These are phyloP conservation scores for Terrapene triunguis DNA, from an alignment of 2,113 vertebrate species.

Conservation along the genomic window DNA sequence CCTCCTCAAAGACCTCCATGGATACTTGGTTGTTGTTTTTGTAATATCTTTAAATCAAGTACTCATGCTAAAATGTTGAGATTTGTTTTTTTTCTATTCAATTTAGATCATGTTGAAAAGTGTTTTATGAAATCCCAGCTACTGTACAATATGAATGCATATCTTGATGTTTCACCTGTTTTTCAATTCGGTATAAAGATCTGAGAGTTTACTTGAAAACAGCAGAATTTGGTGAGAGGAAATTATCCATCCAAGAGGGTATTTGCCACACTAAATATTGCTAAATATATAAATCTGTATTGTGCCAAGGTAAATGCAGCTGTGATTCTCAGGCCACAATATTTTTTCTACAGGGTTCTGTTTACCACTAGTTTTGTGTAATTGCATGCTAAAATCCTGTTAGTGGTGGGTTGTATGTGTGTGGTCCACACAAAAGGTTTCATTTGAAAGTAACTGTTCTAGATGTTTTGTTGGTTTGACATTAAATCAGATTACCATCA, in stretches of 20 bases:
- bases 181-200: neutral
- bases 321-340: neutral
- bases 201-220: conserved; percentile 16
- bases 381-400: conserved; percentile 1
- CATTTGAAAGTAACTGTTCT: neutral
- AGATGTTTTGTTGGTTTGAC: neutral
- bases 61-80: neutral
- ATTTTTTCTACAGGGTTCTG: neutral
- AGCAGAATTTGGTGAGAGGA: neutral
- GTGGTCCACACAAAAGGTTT: neutral
- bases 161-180: neutral
- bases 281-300: neutral
- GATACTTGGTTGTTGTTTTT: neutral
- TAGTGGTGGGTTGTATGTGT: neutral
- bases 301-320: neutral
- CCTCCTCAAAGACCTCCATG: neutral
- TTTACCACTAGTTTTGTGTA: neutral
- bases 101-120: neutral
- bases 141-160: fast-evolving
- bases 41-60: neutral
- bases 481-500: neutral
- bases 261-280: neutral
- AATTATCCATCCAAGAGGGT: neutral
- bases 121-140: neutral
- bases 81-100: neutral